Evolutionary conservation across 30 jellyfish, hydroid and myxozoan species (phyloP).

Genomic region (Morbakka virulenta): DNA sequence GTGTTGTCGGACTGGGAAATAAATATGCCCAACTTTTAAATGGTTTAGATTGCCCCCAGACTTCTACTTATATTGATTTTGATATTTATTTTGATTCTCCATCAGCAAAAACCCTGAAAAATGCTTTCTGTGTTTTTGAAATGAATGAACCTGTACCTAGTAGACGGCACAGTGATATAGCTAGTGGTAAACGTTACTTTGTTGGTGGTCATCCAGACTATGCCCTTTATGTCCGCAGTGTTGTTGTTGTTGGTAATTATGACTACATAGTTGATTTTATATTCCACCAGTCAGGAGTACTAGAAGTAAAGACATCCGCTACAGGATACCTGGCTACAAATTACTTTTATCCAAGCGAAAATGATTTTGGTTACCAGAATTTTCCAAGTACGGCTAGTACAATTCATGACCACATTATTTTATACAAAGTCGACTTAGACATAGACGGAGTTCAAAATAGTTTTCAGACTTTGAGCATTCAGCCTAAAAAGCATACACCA

Average conservation of each 20-base stretch:
- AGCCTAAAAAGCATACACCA: conserved; percentile 23
- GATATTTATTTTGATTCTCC: conserved; percentile 10
- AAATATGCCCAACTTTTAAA: conserved; percentile 27
- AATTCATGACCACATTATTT: conserved; percentile 73
- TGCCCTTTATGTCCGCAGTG: conserved; percentile 49
- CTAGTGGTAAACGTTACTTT: conserved; percentile 4
- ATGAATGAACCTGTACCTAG: conserved; percentile 54
- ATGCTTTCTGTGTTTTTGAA: conserved; percentile 61
- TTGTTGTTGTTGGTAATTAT: conserved; percentile 57
- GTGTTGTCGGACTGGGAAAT: conserved; percentile 51
- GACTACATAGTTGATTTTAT: conserved; percentile 55
- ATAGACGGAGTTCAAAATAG: conserved; percentile 73
- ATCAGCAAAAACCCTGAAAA: conserved; percentile 21
- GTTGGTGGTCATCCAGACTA: conserved; percentile 64
- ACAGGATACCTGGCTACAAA: conserved; percentile 62
- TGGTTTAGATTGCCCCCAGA: conserved; percentile 63
- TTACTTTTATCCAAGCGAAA: conserved; percentile 9
- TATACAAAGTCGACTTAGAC: conserved; percentile 72
- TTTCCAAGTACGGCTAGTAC: conserved; percentile 47
- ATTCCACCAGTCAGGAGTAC: conserved; percentile 54
- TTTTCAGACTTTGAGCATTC: conserved; percentile 69
- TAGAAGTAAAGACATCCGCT: conserved; percentile 60
- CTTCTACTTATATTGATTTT: conserved; percentile 44
- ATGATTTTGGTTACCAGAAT: conserved; percentile 51
- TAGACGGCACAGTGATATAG: conserved; percentile 61